Percentiles rank a stretch among this genome's conserved stretches.
phyloP scores from a whole-genome alignment of 2,113 vertebrate species.

The Nematolebias whitei region DNA sequence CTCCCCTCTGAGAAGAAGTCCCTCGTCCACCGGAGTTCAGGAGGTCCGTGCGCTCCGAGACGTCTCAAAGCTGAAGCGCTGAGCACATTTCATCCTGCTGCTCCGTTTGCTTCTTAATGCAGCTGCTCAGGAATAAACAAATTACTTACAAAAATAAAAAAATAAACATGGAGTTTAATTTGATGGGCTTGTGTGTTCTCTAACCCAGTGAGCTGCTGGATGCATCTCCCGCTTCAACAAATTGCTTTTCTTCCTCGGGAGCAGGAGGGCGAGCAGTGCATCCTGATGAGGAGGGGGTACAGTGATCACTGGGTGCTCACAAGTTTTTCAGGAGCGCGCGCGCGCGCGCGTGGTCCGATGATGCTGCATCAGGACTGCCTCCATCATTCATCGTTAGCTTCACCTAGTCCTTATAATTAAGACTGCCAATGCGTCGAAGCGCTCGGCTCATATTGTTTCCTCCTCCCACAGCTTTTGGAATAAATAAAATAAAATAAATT shows the following conservation, averaged over 20 bases:
- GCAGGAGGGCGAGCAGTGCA: conserved; percentile 58
- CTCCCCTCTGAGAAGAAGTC: conserved; percentile 37
- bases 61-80: conserved; percentile 16
- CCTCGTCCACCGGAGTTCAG: neutral
- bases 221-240: conserved; percentile 62
- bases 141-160: neutral
- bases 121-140: neutral
- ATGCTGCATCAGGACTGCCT: conserved; percentile 18
- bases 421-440: too few relatives aligned
- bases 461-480: too few relatives aligned
- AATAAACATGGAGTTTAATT: neutral
- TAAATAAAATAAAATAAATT: too few relatives aligned
- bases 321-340: conserved; percentile 12
- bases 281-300: conserved; percentile 51
- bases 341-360: conserved; percentile 1
- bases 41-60: conserved; percentile 13
- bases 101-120: conserved; percentile 2
- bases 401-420: conserved; percentile 17
- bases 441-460: too few relatives aligned
- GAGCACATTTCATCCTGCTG: conserved; percentile 1
- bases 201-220: conserved; percentile 42
- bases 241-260: conserved; percentile 55
- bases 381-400: conserved; percentile 41
- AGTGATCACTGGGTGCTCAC: conserved; percentile 31
- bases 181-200: neutral